Base-by-base conservation (phyloP, 2,113 vertebrate genomes). In the Barbus barbus region DNA sequence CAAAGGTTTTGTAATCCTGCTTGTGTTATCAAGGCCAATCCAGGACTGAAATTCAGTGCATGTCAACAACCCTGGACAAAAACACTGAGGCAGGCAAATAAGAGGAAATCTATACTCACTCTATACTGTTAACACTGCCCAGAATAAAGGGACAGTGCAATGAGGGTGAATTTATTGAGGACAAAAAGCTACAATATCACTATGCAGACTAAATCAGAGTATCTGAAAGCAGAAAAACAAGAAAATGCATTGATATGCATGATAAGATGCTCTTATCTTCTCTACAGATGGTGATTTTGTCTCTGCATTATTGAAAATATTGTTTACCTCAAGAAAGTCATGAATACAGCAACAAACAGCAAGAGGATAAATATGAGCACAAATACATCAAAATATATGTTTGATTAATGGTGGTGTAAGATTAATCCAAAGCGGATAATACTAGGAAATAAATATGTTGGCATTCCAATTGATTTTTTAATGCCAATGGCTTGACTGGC, bases 141-240 rank as follows among this genome's bases (percentile, higher is more conserved):
- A 65, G 44, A 74, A 28, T 11, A 31, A 82, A 31, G 1, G 20
- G 56, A 58, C 48, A 79, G 65, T 28, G 58, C 58, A 80, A 18
- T 28, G 75, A 85, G 61, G 41, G 20, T 73, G 48, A 16, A 76
- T 86, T 85, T 87, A 88, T 61, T 63, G 60, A 84, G 83, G 83
- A 83, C 80, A 82, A 80, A 58, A 14, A 65, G 84, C 60, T 82
- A 85, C 78, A 74, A 90, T 86, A 83, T 81, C 75, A 67, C 33
- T 56, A 84, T 88, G 84, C 53, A 56, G 31, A 31, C 75, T 77
- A 90, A 86, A 89, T 85, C 44, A 85, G 72, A 85, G 81, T 80
- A 41, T 74, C 72, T 48, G 12, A 44, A 48, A 22, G 46, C 3
- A 65, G 78, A 58, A 81, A 85, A 76, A 84, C 31, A 75, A 61